Evolutionary conservation across 1,140 invertebrate genomes (phyloP).

Genomic region (Apis dorsata): DNA sequence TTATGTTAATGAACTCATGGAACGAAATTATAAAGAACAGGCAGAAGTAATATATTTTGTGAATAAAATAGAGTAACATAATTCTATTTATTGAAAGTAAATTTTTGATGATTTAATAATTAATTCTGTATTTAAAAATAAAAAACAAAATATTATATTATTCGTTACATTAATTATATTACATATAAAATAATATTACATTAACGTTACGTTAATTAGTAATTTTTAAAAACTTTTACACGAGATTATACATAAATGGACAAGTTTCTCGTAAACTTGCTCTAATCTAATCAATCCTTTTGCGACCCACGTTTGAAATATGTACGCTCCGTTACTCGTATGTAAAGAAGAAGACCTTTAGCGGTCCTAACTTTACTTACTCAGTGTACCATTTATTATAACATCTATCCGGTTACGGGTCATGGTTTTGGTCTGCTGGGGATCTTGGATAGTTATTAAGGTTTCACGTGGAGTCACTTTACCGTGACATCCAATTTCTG

Average conservation of each 20-base stretch:
- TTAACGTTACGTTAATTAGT: no score
- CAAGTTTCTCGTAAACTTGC: background rate
- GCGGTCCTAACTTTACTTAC: slow-evolving; percentile 42
- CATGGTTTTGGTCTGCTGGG: slow-evolving; percentile 58
- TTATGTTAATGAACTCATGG: background rate
- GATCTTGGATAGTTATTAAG: slow-evolving; percentile 59
- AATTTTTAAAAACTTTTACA: no score
- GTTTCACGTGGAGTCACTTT: slow-evolving; percentile 61
- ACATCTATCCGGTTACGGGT: slow-evolving; percentile 66
- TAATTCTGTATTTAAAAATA: no score
- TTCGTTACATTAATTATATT: no score
- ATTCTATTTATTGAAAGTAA: no score
- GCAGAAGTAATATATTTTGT: no score
- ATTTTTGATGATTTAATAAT: no score
- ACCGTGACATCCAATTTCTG: slow-evolving; percentile 32
- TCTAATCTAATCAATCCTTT: slow-evolving; percentile 17
- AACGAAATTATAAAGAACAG: no score
- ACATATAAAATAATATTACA: no score
- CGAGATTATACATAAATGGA: background rate
- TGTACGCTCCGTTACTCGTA: slow-evolving; percentile 5
- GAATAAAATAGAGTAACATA: no score
- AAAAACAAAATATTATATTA: no score
- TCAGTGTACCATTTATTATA: slow-evolving; percentile 59
- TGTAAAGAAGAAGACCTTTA: slow-evolving; percentile 50
- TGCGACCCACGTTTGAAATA: background rate